phyloP scores from a whole-genome alignment of 2,113 vertebrate genomes.

The Cyprinodon tularosa region DNA sequence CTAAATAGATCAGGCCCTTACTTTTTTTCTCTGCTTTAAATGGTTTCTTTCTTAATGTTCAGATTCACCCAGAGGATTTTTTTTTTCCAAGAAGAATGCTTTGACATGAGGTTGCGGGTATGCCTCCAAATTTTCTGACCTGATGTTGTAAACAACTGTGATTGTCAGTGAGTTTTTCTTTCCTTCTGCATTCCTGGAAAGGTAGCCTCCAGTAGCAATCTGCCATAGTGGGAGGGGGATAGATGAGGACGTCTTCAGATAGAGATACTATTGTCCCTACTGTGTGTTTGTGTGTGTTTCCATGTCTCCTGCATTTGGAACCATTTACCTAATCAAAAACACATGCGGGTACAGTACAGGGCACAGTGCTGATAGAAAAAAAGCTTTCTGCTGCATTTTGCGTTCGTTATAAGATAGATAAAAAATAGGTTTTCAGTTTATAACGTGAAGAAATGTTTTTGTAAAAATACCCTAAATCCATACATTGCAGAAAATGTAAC shows the following conservation, averaged over 20 bases:
- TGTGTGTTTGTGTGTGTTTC: slow-evolving; percentile 46
- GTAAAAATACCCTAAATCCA: not conserved
- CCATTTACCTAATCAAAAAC: slow-evolving; percentile 64
- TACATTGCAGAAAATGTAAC: not conserved
- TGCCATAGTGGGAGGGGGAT: slow-evolving; percentile 53
- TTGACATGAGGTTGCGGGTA: slow-evolving; percentile 64
- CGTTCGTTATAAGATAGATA: not conserved
- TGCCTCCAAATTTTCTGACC: slow-evolving; percentile 37
- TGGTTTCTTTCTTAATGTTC: not conserved
- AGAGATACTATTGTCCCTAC: slow-evolving; percentile 64
- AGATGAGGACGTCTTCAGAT: slow-evolving; percentile 68
- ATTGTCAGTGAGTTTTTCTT: slow-evolving; percentile 23
- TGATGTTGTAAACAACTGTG: slow-evolving; percentile 37
- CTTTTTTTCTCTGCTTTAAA: slow-evolving; percentile 11
- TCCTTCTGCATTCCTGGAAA: slow-evolving; percentile 59
- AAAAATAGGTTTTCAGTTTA: not conserved
- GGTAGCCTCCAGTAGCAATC: slow-evolving; percentile 70
- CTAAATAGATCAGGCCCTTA: too few species aligned
- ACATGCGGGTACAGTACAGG: slow-evolving; percentile 52
- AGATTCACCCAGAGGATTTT: slow-evolving; percentile 1
- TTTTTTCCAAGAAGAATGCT: slow-evolving; percentile 53
- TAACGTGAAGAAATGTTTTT: not conserved
- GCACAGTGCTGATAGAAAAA: slow-evolving; percentile 28
- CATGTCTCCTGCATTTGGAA: slow-evolving; percentile 32
- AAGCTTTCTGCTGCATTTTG: not conserved